Percentiles rank a stretch among this genome's conserved stretches.
phyloP scores from a whole-genome alignment of 2,888 invertebrate species.

The Bombyx huttoni region DNA sequence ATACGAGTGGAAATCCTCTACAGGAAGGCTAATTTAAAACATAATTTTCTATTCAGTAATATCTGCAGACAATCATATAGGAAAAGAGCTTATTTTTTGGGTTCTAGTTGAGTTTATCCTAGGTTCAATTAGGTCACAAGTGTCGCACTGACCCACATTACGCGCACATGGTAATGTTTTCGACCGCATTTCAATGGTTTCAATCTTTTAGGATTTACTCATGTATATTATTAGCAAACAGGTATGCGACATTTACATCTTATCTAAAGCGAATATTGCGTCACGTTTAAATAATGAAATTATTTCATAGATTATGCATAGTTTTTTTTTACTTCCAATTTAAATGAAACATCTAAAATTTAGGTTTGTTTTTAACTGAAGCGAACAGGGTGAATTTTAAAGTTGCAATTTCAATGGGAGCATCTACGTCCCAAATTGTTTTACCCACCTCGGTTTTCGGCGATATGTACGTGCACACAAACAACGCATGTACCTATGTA shows the following conservation, averaged over 20 bases:
- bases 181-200: not conserved
- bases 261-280: not conserved
- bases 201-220: not conserved
- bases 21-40: too few relatives aligned
- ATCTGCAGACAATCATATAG: not conserved
- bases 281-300: not conserved
- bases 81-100: not conserved
- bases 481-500: not conserved
- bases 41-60: not conserved
- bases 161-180: not conserved
- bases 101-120: not conserved
- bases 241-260: not conserved
- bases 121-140: not conserved
- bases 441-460: not conserved
- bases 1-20: not conserved
- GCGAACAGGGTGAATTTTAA: not conserved
- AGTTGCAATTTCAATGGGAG: not conserved
- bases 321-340: not conserved
- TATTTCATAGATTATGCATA: not conserved
- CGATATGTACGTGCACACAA: slow-evolving; percentile 1
- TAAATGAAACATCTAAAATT: not conserved
- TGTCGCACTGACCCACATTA: not conserved
- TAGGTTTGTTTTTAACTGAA: not conserved
- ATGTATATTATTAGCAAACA: not conserved
- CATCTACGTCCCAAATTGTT: not conserved